Evolutionary conservation across 2,888 invertebrate genomes (phyloP).

Genomic region (Dryobotodes eremita): DNA sequence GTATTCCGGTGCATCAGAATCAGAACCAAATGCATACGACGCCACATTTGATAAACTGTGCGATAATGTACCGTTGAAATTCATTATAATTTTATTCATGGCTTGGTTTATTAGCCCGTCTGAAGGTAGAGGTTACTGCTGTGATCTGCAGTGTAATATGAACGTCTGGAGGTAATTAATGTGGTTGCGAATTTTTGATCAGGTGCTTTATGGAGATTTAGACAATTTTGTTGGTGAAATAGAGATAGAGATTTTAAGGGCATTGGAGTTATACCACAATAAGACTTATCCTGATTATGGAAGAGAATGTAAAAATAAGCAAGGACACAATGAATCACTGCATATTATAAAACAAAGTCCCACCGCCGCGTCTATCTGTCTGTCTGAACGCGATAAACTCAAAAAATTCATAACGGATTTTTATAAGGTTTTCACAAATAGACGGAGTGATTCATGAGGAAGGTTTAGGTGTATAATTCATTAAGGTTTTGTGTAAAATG

Average conservation of each 20-base stretch:
- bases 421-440: too few relatives aligned
- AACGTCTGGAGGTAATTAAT: slow-evolving; percentile 67
- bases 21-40: slow-evolving; percentile 78
- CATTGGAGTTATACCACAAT: background rate
- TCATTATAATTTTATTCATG: slow-evolving; percentile 88
- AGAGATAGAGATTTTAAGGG: background rate
- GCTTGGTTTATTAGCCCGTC: slow-evolving; percentile 78
- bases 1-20: slow-evolving; percentile 69
- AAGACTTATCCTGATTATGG: background rate
- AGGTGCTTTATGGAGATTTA: slow-evolving; percentile 22
- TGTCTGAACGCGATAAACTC: too few relatives aligned
- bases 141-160: slow-evolving; percentile 71
- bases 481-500: too few relatives aligned
- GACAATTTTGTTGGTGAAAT: background rate
- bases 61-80: slow-evolving; percentile 81
- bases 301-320: background rate
- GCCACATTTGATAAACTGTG: slow-evolving; percentile 80
- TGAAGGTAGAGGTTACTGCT: slow-evolving; percentile 57
- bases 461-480: too few relatives aligned
- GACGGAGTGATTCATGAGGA: too few relatives aligned
- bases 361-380: too few relatives aligned
- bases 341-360: too few relatives aligned
- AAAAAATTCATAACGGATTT: too few relatives aligned
- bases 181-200: slow-evolving; percentile 66
- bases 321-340: too few relatives aligned